Percentiles rank a stretch among this genome's conserved stretches.
phyloP scores from a whole-genome alignment of 1,140 invertebrate genomes.

The Drosophila miranda region DNA sequence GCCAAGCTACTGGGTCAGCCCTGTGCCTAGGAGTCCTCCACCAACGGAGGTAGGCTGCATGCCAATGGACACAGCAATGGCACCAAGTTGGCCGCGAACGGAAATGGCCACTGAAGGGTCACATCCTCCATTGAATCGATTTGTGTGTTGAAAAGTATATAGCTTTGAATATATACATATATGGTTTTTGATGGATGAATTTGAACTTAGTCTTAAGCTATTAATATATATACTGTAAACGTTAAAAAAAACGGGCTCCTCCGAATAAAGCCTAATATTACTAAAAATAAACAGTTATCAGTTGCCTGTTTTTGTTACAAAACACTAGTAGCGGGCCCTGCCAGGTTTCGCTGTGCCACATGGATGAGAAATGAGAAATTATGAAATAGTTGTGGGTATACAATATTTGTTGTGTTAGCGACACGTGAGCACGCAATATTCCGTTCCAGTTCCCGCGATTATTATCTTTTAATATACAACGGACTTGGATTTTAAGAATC shows the following conservation, averaged over 20 bases:
- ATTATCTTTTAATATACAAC: too few species aligned
- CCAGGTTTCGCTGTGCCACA: too few species aligned
- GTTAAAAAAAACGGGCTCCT: constrained; percentile 12
- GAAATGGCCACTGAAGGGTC: constrained; percentile 47
- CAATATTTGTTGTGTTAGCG: too few species aligned
- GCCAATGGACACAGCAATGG: constrained; percentile 70
- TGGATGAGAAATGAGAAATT: too few species aligned
- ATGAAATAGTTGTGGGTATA: too few species aligned
- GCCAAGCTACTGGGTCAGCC: constrained; percentile 48
- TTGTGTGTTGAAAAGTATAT: constrained; percentile 33
- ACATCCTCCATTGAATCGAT: neutral
- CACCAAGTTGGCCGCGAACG: constrained; percentile 58
- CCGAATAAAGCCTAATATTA: constrained; percentile 10
- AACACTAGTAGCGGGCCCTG: too few species aligned
- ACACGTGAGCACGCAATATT: too few species aligned
- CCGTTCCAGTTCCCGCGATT: too few species aligned
- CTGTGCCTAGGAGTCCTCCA: constrained; percentile 42
- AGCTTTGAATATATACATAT: constrained; percentile 36
- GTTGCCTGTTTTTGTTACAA: neutral
- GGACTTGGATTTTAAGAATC: too few species aligned
- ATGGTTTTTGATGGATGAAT: constrained; percentile 47
- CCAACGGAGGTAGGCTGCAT: constrained; percentile 49
- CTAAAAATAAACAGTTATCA: neutral
- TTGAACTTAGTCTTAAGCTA: constrained; percentile 64
- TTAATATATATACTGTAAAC: constrained; percentile 57